Evolutionary conservation across 1,140 invertebrate species (phyloP).

Genomic region (Heterodera schachtii): DNA sequence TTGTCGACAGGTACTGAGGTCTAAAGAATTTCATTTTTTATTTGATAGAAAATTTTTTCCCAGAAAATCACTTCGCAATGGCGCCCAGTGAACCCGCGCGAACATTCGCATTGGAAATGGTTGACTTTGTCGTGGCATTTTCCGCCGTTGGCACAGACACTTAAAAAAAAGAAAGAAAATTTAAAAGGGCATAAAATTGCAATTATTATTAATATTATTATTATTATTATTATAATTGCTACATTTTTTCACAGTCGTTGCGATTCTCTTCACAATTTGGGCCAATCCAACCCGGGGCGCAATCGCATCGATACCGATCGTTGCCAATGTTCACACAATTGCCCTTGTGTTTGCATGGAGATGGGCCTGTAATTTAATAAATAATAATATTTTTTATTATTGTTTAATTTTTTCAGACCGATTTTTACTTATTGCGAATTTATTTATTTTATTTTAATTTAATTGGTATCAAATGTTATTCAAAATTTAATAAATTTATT

Average conservation of each 20-base stretch:
- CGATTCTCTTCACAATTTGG: conserved; percentile 31
- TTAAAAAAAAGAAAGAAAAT: neutral
- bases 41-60: conserved; percentile 75
- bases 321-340: conserved; percentile 77
- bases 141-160: conserved; percentile 76
- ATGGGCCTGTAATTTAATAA: conserved; percentile 66
- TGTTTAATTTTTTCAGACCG: too few species aligned
- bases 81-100: conserved; percentile 77
- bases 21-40: conserved; percentile 70
- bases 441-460: too few species aligned
- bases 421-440: too few species aligned
- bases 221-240: neutral
- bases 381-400: too few species aligned
- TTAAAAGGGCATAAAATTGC: neutral
- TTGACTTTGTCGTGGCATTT: conserved; percentile 90
- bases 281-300: conserved; percentile 29
- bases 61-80: conserved; percentile 79
- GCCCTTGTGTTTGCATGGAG: conserved; percentile 86
- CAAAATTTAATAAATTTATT: too few species aligned
- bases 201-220: neutral
- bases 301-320: conserved; percentile 71
- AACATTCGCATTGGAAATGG: conserved; percentile 53
- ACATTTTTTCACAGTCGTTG: conserved; percentile 68
- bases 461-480: too few species aligned
- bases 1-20: conserved; percentile 48